Base-by-base conservation (phyloP, 2,888 invertebrate species). In the Opisthograptis luteolata region DNA sequence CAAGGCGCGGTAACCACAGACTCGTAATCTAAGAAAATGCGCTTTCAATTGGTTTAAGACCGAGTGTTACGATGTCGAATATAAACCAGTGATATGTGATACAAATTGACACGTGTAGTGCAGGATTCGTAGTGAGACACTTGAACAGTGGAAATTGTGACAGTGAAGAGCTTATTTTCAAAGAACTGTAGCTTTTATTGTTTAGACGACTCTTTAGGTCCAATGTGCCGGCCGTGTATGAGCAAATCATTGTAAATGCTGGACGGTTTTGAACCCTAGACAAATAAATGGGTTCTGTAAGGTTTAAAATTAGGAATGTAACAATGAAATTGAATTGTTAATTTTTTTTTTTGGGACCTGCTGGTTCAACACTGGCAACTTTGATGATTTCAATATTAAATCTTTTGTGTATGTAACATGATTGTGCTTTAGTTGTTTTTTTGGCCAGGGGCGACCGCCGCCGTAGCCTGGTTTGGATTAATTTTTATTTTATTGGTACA, bases 141-240 rank as follows among this genome's bases (percentile, higher is more conserved):
- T 44, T 20, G 43, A 9, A 10, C 30, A 15, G 36, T 37, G 46
- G 31, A 53, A 60, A 50, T 50, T 27, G 50, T 43, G 35, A 39
- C 45, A 37, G 45, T 50, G 37, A 55, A 43, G 58, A 60, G 60
- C 60, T 60, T 58, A 55, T 54, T 53, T 34, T 34, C n/a, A 52
- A 48, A 45, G 41, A 46, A 34, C 15, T 28, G 12, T 17, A 34
- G 12, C 20, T 15, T 9, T 30, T 35, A 2, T 28, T n/a, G 24
- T 9, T 32, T 32, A 6, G 24, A 19, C 19, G 20, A 30, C 20
- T 4, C 5, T 32, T 28, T 28, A 25, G 19, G 13, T 12, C 14
- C 9, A 15, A 20, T 14, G 19, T 5, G 7, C 7, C 7, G 8
- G 12, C 9, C 9, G 14, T 5, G 9, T 36, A 17, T 36, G 9